Base-by-base conservation (phyloP, 2,888 invertebrate species). In the Eupithecia centaureata region DNA sequence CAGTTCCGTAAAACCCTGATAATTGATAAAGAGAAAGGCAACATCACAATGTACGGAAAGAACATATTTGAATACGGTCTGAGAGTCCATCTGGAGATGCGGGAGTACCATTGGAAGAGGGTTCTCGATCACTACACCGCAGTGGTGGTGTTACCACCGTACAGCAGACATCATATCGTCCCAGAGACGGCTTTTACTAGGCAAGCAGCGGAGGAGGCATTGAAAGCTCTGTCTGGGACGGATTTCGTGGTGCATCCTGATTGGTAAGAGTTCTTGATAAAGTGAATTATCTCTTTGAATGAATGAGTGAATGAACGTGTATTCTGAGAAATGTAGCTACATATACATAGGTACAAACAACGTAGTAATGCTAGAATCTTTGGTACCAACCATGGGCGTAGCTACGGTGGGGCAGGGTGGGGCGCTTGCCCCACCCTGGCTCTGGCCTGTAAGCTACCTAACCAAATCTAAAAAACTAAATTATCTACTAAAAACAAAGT, bases 161-260 rank as follows among this genome's bases (percentile, higher is more conserved):
- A 86, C 59, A 86, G 83, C 25, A 77, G 82, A n/a, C 77, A 76
- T 0, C 87, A 86, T 18, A 83, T 86, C 0, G 87, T 85, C 0
- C 84, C 87, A 0, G 84, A 82, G 5, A 78, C 80, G 0, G 63
- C 74, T 1, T 91, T 92, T 70, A 88, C 89, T 0, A 86, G 84
- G 72, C 79, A 86, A 61, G 68, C 89, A 30, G 93, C 91, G 0
- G 84, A 81, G 8, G 82, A 84, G 42, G 88, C 91, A 0, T 76
- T 84, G 65, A 81, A 82, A 25, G 86, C 89, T 0, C 66, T 92
- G 1, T 80, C 83, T 1, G 83, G 84, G 42, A 86, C 88, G 0
- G 90, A 90, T 28, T 91, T 87, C 68, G 79, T 86, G 1, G 81
- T 92, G 5, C 88, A 93, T 64, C 93, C 92, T 8, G 90, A 93